Base-by-base conservation (phyloP, 2,113 vertebrate species). In the Scolopax mira region DNA sequence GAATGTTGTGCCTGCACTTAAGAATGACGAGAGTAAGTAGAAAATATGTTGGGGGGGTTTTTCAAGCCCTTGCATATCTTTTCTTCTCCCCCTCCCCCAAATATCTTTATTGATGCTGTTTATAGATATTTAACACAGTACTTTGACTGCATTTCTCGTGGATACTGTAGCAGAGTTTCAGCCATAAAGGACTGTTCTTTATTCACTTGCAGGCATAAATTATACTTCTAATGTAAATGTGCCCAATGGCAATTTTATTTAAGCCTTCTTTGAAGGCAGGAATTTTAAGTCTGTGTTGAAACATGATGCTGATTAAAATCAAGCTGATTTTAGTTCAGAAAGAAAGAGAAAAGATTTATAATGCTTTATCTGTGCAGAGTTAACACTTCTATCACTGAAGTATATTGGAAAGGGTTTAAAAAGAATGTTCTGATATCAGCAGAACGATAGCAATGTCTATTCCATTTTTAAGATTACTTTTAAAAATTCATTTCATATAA, bases 141-240 rank as follows among this genome's bases (percentile, higher is more conserved):
- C 95, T 95, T 92, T 31, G 89, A 57, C 88, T 62, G 87, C 39
- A 6, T 90, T 92, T 94, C 82, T 95, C 23, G 2, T 73, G 90
- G 89, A 88, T 91, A 33, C 94, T 94, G 94, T 77, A 81, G 62
- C 58, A 27, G 97, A 98, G 96, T 97, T 98, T 89, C 93, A 97
- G 95, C 91, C 91, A 83, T 89, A 85, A 95, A 95, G 93, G 88
- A 75, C 88, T 90, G 95, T 22, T 82, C 94, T 97, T 93, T 95
- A 90, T 95, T 95, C 85, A 66, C 87, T 95, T 67, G 90, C 73
- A 69, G 73, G 71, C 91, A 96, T 95, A 97, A 93, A 97, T 93
- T 93, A 94, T 90, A 94, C 79, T 95, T 94, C 77, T 85, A 55
- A 79, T 83, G 94, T 81, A 93, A 58, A 96, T 77, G 93, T 90